These are phyloP conservation scores for Leucoraja ocellata DNA, from an alignment of 2,797 vertebrate species.

Conservation along the genomic window DNA sequence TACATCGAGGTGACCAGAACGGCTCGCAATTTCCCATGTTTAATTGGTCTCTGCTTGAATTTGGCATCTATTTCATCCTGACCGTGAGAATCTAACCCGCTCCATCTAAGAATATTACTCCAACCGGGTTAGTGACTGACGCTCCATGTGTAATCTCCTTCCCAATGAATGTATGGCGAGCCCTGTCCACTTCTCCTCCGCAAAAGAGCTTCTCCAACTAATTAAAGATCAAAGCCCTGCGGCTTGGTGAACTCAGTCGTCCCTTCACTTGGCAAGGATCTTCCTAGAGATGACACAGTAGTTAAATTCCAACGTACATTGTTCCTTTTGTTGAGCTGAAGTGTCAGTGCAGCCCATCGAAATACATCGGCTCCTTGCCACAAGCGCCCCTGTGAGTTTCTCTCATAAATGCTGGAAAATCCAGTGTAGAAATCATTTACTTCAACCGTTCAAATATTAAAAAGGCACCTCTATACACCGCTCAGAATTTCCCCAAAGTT, in stretches of 20 bases:
- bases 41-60: constrained; percentile 22
- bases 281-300: not conserved
- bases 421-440: not conserved
- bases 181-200: not conserved
- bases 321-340: not conserved
- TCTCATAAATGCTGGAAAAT: not conserved
- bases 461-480: not conserved
- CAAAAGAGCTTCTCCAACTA: not conserved
- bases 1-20: no score
- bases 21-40: no score
- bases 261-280: not conserved
- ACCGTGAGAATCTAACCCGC: not conserved
- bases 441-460: not conserved
- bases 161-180: not conserved
- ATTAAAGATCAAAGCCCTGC: constrained; percentile 12
- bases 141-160: not conserved
- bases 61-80: constrained; percentile 5
- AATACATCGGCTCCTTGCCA: not conserved
- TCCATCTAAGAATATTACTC: not conserved
- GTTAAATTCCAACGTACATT: not conserved
- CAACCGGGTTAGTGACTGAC: not conserved
- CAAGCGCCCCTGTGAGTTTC: not conserved
- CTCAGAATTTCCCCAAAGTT: not conserved
- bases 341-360: not conserved
- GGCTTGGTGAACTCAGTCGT: constrained; percentile 4